Evolutionary conservation across 2,113 vertebrate genomes (phyloP).

Genomic region (Climacteris rufus): DNA sequence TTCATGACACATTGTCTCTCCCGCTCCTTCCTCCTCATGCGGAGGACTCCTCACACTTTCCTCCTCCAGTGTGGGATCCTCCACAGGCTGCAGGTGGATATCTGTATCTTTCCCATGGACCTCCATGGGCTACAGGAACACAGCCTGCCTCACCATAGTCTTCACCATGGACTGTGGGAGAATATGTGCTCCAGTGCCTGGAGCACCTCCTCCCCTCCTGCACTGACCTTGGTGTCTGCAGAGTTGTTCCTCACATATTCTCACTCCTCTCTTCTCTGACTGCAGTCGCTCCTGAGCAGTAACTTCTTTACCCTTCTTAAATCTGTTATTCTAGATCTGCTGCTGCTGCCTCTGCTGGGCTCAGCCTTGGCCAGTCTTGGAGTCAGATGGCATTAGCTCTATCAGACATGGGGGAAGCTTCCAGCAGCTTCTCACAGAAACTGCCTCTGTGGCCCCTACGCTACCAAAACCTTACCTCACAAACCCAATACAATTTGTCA

Average conservation of each 20-base stretch:
- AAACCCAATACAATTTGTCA: neutral
- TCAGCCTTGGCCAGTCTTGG: neutral
- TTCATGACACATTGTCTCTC: neutral
- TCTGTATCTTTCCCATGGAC: neutral
- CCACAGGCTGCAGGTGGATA: neutral
- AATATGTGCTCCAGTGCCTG: fast-evolving
- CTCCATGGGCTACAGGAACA: no score
- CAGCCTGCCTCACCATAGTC: neutral
- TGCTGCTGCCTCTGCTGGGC: neutral
- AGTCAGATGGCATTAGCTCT: neutral
- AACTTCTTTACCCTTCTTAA: neutral
- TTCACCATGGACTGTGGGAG: neutral
- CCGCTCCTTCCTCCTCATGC: neutral
- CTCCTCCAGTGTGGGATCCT: no score
- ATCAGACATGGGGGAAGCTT: neutral
- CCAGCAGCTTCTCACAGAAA: neutral
- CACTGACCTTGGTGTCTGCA: neutral
- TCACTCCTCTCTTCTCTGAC: neutral
- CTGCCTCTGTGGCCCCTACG: neutral
- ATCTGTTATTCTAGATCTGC: neutral
- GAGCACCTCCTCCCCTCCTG: neutral
- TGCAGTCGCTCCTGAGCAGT: neutral
- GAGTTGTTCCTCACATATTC: neutral
- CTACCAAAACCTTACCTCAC: neutral
- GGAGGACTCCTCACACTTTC: neutral